Evolutionary conservation across 2,113 vertebrate species (phyloP).

Genomic region (Shinisaurus crocodilurus): DNA sequence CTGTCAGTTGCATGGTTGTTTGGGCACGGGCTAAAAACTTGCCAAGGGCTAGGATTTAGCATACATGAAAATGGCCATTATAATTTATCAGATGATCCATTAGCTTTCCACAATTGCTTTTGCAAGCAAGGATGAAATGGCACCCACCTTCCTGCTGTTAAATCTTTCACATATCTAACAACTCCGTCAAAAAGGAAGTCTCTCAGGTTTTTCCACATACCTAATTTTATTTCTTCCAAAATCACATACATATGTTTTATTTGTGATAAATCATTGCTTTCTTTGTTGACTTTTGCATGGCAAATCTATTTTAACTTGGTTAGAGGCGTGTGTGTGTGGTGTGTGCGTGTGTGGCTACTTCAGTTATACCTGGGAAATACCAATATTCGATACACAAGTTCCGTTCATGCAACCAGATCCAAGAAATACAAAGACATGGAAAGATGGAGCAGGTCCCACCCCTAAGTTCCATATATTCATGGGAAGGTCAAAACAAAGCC

Average conservation of each 20-base stretch:
- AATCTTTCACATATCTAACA: neutral
- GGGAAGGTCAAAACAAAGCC: neutral
- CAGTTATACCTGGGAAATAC: neutral
- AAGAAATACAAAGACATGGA: neutral
- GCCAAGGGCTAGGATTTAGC: neutral
- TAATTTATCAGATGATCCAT: constrained; percentile 7
- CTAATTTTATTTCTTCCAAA: neutral
- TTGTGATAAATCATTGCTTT: neutral
- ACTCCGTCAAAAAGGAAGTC: neutral
- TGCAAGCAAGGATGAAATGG: neutral
- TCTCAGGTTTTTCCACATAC: neutral
- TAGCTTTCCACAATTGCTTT: neutral
- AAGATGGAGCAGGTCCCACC: neutral
- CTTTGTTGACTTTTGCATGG: neutral
- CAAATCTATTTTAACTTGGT: neutral
- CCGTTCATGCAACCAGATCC: neutral
- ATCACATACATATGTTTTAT: neutral
- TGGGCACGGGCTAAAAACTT: too few relatives aligned
- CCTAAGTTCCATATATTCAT: neutral
- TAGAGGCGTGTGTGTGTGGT: neutral
- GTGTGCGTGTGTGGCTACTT: neutral
- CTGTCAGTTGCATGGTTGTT: too few relatives aligned
- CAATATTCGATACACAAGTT: neutral
- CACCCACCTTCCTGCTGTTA: neutral
- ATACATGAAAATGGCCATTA: neutral